A percentile compares a stretch with the other conserved stretches of the same genome.
Conservation (phyloP, 2,888 invertebrate genomes). For the Pherbina coryleti region DNA sequence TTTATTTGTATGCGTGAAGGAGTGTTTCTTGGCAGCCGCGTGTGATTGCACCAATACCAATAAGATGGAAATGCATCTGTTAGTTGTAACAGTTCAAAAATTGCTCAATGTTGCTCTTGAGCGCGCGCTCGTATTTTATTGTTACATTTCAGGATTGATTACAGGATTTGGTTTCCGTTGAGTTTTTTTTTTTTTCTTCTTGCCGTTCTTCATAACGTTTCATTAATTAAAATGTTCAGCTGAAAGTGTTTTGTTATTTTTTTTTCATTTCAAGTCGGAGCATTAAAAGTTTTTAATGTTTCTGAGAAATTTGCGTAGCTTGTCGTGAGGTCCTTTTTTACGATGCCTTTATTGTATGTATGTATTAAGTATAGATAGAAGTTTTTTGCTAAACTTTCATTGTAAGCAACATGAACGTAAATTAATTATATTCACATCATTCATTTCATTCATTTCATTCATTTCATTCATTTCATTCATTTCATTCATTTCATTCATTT, state of each 20-base stretch:
- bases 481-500: too few species aligned
- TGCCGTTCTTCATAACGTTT: neutral
- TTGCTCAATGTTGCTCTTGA: constrained; percentile 38
- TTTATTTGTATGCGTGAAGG: constrained; percentile 46
- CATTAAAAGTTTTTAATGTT: too few species aligned
- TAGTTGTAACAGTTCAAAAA: constrained; percentile 31
- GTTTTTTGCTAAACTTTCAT: too few species aligned
- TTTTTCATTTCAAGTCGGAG: too few species aligned
- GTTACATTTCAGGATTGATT: constrained; percentile 36
- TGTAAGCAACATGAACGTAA: too few species aligned
- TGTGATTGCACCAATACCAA: constrained; percentile 7
- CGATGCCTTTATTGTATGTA: too few species aligned
- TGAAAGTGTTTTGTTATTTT: constrained; percentile 23
- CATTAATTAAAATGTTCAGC: constrained; percentile 46
- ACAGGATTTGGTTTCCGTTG: constrained; percentile 26
- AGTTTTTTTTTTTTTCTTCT: neutral
- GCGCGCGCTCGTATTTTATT: constrained; percentile 26
- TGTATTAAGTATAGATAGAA: too few species aligned
- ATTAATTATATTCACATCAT: too few species aligned
- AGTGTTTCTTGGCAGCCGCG: neutral
- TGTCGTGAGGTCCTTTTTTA: too few species aligned
- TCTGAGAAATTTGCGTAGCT: too few species aligned
- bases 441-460: too few species aligned
- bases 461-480: too few species aligned
- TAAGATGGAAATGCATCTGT: constrained; percentile 45